A percentile compares a stretch with the other conserved stretches of the same genome.
These are phyloP conservation scores for Crocidura indochinensis DNA, from an alignment of 2,797 vertebrate species.

Conservation along the genomic window DNA sequence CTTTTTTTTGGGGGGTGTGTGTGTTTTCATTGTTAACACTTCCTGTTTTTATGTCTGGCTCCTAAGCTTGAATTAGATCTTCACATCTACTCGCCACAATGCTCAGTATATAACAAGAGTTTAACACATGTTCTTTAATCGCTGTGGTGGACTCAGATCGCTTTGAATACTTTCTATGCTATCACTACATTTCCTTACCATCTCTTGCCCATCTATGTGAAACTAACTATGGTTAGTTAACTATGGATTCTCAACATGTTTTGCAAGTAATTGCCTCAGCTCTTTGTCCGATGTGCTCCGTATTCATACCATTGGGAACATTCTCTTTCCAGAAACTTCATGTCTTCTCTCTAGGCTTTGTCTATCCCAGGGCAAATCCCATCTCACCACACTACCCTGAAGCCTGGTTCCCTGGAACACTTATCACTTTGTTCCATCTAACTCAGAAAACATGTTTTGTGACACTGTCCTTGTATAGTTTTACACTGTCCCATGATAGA, in stretches of 20 bases:
- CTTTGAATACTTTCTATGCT: neutral
- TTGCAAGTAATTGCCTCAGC: neutral
- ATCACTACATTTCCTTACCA: neutral
- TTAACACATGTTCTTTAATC: neutral
- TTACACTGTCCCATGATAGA: neutral
- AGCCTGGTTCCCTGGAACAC: neutral
- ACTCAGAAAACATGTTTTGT: neutral
- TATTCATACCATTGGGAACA: neutral
- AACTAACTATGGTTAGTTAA: neutral
- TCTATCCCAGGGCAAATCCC: neutral
- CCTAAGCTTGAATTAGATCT: constrained; percentile 67
- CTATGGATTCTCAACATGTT: neutral
- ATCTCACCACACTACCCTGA: neutral
- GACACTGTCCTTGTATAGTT: constrained; percentile 1
- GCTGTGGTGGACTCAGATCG: neutral
- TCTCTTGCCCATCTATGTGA: neutral
- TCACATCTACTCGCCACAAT: constrained; percentile 31
- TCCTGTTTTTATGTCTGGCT: constrained; percentile 79
- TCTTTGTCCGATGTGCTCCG: neutral
- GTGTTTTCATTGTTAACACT: constrained; percentile 63
- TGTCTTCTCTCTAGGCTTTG: neutral
- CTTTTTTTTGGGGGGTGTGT: neutral
- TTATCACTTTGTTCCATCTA: neutral
- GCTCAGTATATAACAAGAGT: neutral
- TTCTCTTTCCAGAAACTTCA: neutral